Conservation (phyloP, 2,797 vertebrate genomes). For the Sarcoramphus papa region DNA sequence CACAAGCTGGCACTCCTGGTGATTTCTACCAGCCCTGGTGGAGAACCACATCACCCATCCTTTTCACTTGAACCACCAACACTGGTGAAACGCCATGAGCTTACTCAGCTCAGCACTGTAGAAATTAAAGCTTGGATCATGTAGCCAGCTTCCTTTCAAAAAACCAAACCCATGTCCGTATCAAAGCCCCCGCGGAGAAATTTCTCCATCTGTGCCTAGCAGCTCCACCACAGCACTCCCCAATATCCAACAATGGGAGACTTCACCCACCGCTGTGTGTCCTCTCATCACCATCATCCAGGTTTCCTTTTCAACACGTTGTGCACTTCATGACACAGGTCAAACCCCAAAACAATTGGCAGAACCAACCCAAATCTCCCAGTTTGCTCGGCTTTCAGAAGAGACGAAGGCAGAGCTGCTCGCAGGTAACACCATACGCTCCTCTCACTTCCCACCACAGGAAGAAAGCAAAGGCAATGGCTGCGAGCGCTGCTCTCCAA, state of each 20-base stretch:
- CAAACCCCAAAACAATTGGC: not conserved
- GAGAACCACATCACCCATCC: not conserved
- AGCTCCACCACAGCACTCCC: not conserved
- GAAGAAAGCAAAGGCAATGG: not conserved
- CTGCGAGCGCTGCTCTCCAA: fast-evolving
- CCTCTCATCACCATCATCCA: not conserved
- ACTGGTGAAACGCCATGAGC: not conserved
- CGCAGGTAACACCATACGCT: fast-evolving
- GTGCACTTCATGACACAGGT: fast-evolving
- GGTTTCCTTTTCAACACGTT: not conserved
- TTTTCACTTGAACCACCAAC: not conserved
- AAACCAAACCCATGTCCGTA: not conserved
- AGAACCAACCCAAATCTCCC: not conserved
- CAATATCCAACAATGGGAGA: not conserved
- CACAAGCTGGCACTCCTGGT: not conserved
- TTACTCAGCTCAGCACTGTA: not conserved
- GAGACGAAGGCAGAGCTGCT: not conserved
- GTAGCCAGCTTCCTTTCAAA: not conserved
- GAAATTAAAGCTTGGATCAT: not conserved
- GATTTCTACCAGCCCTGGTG: not conserved
- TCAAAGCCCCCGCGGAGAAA: not conserved
- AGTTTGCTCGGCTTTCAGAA: not conserved
- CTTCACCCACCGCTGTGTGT: not conserved
- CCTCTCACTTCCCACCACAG: not conserved
- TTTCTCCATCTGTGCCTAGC: not conserved